Evolutionary conservation across 2,113 vertebrate species (phyloP).

Genomic region (Mesocricetus auratus): DNA sequence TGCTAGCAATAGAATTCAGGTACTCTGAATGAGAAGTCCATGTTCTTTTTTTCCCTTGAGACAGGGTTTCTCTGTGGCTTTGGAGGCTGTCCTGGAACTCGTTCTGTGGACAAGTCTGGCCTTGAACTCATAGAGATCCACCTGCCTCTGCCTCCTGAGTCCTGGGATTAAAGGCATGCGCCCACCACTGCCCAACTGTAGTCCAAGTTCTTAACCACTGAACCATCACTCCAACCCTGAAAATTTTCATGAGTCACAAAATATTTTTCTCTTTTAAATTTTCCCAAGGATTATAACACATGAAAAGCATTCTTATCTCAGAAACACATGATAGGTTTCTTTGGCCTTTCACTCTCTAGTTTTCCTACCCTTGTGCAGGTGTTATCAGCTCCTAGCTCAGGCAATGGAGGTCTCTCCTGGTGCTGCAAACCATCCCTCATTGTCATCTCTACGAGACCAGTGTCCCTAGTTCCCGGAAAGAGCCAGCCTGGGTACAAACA

Average conservation of each 20-base stretch:
- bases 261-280: not conserved
- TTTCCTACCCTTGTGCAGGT: no score
- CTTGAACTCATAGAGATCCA: not conserved
- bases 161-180: not conserved
- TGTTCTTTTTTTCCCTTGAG: not conserved
- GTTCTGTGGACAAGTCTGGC: not conserved
- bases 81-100: not conserved
- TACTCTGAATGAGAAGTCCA: not conserved
- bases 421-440: not conserved
- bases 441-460: rapidly evolving
- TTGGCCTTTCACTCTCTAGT: not conserved
- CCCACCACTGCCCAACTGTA: not conserved
- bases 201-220: not conserved
- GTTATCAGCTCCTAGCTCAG: no score
- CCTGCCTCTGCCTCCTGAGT: not conserved
- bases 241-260: not conserved
- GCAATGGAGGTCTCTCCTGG: rapidly evolving
- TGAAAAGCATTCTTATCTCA: not conserved
- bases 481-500: not conserved
- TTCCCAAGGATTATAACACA: not conserved
- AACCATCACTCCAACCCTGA: not conserved
- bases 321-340: rapidly evolving
- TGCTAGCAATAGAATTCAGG: not conserved
- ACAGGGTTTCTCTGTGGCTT: not conserved
- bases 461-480: not conserved